A percentile compares a stretch with the other conserved stretches of the same genome.
These are phyloP conservation scores for Subanguina moxae DNA, from an alignment of 1,140 invertebrate genomes.

Conservation along the genomic window DNA sequence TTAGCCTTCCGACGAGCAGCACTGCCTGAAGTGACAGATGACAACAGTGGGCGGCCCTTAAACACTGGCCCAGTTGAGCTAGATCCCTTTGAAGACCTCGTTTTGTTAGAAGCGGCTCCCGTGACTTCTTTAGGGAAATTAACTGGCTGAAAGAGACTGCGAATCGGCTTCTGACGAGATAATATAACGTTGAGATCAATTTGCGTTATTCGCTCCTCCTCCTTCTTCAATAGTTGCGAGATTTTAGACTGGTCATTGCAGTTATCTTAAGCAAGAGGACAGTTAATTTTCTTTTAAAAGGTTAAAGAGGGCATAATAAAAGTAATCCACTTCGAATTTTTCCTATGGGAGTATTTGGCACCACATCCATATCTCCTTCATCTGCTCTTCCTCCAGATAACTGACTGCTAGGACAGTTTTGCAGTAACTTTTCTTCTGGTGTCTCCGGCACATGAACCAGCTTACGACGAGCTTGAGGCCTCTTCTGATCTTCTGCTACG, in stretches of 20 bases:
- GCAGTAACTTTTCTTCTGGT: conserved; percentile 11
- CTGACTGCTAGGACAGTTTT: background rate
- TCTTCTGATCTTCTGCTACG: background rate
- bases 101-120: too few species aligned
- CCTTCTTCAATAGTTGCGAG: background rate
- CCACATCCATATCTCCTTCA: background rate
- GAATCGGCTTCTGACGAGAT: too few species aligned
- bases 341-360: background rate
- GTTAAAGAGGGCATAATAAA: background rate
- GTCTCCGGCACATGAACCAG: conserved; percentile 9
- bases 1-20: too few species aligned
- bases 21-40: too few species aligned
- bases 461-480: background rate
- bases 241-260: background rate
- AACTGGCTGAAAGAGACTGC: too few species aligned
- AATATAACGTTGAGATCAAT: background rate
- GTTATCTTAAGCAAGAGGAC: background rate
- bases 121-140: too few species aligned
- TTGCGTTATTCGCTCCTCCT: background rate
- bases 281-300: background rate
- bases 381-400: background rate
- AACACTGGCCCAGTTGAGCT: too few species aligned
- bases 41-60: too few species aligned
- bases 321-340: background rate
- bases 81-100: too few species aligned